Conservation (phyloP, 1,140 invertebrate species). For the Solenopsis invicta region DNA sequence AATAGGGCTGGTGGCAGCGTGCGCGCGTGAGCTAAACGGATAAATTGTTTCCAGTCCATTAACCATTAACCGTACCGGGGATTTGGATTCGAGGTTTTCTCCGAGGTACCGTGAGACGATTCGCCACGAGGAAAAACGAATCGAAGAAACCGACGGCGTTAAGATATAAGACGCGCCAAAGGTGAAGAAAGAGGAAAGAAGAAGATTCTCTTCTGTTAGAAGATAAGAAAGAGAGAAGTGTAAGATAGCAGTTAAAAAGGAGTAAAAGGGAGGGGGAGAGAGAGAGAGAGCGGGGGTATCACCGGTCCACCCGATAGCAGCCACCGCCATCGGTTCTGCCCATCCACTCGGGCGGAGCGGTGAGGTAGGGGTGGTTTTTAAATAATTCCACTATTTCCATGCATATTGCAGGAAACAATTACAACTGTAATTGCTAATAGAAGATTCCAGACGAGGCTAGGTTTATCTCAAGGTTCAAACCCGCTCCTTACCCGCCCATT, state of each 20-base stretch:
- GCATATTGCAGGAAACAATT: conserved; percentile 88
- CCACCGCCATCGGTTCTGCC: conserved; percentile 43
- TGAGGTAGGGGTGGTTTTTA: conserved; percentile 84
- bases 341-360: background rate
- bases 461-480: conserved; percentile 84
- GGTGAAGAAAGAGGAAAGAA: conserved; percentile 67
- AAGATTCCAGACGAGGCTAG: conserved; percentile 86
- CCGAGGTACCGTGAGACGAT: conserved; percentile 55
- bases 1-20: background rate
- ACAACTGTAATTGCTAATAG: conserved; percentile 88
- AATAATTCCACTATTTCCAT: conserved; percentile 87
- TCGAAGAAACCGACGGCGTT: conserved; percentile 57
- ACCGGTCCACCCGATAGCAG: conserved; percentile 71
- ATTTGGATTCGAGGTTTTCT: conserved; percentile 77
- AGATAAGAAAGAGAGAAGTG: conserved; percentile 65
- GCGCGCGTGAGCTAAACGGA: conserved; percentile 65
- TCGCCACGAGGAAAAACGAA: conserved; percentile 68
- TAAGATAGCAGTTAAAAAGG: background rate
- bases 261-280: conserved; percentile 58
- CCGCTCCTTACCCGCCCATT: conserved; percentile 73
- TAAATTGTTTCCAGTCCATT: conserved; percentile 85
- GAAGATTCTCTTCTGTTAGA: conserved; percentile 63
- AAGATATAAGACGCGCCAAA: conserved; percentile 64
- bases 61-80: conserved; percentile 78
- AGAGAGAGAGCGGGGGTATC: conserved; percentile 55